phyloP scores from a whole-genome alignment of 1,140 invertebrate species.

The Marisa cornuarietis region DNA sequence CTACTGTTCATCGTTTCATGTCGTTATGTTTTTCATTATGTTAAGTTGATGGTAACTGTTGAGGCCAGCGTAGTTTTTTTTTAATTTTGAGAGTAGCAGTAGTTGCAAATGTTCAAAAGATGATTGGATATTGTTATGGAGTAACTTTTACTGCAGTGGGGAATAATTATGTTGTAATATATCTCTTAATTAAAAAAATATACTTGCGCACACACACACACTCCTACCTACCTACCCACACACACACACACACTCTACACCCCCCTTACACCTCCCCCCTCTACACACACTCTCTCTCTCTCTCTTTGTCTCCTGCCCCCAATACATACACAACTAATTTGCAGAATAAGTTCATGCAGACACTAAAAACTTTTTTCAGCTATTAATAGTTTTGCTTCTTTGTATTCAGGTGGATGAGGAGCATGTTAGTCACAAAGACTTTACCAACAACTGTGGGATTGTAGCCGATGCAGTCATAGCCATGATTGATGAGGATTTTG shows the following conservation, averaged over 20 bases:
- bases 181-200: background rate
- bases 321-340: background rate
- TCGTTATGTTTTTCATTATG: no score
- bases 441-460: constrained; percentile 51
- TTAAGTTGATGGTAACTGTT: no score
- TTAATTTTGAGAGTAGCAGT: no score
- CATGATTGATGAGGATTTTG: constrained; percentile 62
- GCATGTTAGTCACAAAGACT: constrained; percentile 45
- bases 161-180: background rate
- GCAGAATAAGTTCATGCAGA: background rate
- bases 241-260: no score
- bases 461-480: constrained; percentile 51
- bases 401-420: constrained; percentile 38
- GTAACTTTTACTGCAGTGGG: background rate
- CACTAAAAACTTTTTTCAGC: no score
- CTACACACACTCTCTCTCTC: background rate
- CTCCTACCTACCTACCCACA: background rate
- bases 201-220: background rate
- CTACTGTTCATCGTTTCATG: no score
- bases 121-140: background rate
- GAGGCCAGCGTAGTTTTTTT: no score
- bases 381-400: no score
- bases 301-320: background rate
- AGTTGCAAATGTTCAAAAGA: no score
- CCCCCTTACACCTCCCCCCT: no score